Conservation (phyloP, 2,113 vertebrate species). For the Xiphophorus maculatus region DNA sequence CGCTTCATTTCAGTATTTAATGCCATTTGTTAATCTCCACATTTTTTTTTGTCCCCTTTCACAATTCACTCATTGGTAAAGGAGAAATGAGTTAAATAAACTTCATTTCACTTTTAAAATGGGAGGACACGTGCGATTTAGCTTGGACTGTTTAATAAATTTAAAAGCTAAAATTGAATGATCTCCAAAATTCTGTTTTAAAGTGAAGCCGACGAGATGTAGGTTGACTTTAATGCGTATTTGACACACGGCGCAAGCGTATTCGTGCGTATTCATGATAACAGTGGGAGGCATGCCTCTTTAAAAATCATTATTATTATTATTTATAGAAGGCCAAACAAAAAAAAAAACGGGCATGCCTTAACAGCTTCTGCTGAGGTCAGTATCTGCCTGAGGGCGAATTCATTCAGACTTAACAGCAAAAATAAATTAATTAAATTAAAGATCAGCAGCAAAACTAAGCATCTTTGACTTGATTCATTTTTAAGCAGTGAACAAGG, state of each 20-base stretch:
- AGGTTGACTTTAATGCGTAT: background rate
- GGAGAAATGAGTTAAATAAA: background rate
- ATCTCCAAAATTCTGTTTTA: background rate
- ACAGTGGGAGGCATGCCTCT: background rate
- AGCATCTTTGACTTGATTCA: background rate
- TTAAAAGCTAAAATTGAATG: background rate
- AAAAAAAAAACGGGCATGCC: background rate
- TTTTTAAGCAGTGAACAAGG: background rate
- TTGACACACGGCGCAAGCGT: background rate
- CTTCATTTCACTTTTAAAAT: background rate
- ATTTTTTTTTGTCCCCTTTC: background rate
- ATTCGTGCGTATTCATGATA: background rate
- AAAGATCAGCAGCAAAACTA: background rate
- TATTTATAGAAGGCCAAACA: too few species aligned
- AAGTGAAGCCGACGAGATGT: background rate
- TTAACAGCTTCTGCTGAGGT: background rate
- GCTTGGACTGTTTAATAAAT: background rate
- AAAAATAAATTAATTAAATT: background rate
- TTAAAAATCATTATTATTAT: background rate
- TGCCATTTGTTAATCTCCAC: background rate
- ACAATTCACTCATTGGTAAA: background rate
- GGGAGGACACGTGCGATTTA: background rate
- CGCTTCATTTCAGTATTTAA: background rate
- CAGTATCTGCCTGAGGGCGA: background rate
- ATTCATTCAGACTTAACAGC: background rate